These are phyloP conservation scores for Tipula confusa DNA, from an alignment of 2,888 invertebrate genomes.

Conservation along the genomic window DNA sequence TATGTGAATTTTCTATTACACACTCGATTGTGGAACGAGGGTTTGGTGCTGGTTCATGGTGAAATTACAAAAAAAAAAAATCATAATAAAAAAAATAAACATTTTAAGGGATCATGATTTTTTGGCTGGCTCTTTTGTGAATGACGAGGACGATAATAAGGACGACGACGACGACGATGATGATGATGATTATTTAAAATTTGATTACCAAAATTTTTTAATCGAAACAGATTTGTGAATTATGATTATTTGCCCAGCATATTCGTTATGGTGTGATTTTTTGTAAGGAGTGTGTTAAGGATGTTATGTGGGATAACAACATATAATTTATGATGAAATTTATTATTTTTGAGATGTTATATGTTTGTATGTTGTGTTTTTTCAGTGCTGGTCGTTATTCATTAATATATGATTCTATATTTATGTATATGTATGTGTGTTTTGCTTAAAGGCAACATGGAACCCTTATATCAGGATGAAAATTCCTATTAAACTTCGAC, in stretches of 20 bases:
- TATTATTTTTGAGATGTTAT: slow-evolving; percentile 8
- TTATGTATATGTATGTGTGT: too few relatives aligned
- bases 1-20: background rate
- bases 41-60: background rate
- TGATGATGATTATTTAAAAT: background rate
- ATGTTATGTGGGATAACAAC: slow-evolving; percentile 12
- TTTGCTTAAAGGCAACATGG: background rate
- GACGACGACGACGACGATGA: background rate
- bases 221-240: slow-evolving; percentile 20
- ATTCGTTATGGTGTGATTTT: background rate
- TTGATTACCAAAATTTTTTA: slow-evolving; percentile 25
- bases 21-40: background rate
- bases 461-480: background rate
- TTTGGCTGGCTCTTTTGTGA: background rate
- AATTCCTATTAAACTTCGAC: background rate
- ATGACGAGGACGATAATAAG: background rate
- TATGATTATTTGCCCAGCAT: slow-evolving; percentile 25
- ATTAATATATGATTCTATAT: too few relatives aligned
- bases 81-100: background rate
- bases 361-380: background rate
- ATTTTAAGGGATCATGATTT: background rate
- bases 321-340: background rate
- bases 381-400: background rate
- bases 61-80: too few relatives aligned
- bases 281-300: background rate